phyloP scores from a whole-genome alignment of 2,888 invertebrate genomes.

The Mythimna vitellina region DNA sequence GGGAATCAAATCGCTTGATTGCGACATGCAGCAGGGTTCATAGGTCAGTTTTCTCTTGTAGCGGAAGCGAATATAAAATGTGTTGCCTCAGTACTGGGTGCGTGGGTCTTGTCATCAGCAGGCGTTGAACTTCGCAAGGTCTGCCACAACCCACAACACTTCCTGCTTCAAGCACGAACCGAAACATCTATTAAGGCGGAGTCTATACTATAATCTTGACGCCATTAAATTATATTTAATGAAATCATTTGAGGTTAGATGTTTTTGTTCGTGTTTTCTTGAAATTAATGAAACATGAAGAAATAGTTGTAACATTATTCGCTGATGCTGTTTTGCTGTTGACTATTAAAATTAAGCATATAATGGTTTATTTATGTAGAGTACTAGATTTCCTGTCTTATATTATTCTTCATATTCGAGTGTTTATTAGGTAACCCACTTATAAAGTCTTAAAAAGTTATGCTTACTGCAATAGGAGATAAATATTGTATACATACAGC shows the following conservation, averaged over 20 bases:
- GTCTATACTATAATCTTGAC: constrained; percentile 60
- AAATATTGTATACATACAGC: constrained; percentile 44
- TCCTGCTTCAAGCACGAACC: constrained; percentile 77
- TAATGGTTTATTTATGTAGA: not conserved
- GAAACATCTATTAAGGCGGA: constrained; percentile 67
- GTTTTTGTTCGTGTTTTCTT: constrained; percentile 41
- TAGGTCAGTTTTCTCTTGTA: constrained; percentile 82
- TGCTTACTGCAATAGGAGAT: not conserved
- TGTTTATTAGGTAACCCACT: not conserved
- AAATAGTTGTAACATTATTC: not conserved
- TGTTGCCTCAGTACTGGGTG: constrained; percentile 60
- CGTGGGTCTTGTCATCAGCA: constrained; percentile 69
- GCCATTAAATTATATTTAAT: constrained; percentile 45
- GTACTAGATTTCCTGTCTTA: not conserved
- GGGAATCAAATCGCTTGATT: constrained; percentile 69
- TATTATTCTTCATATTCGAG: not conserved
- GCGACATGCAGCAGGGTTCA: constrained; percentile 72
- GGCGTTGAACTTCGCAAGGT: constrained; percentile 85
- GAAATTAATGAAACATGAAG: constrained; percentile 23
- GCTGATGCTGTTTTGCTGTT: not conserved
- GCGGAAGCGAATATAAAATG: constrained; percentile 78
- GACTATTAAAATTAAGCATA: not conserved
- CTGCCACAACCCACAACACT: constrained; percentile 62
- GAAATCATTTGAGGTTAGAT: constrained; percentile 46
- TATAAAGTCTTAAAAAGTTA: not conserved